Base-by-base conservation (phyloP, 2,888 invertebrate genomes). In the Muschampia staudingeri region DNA sequence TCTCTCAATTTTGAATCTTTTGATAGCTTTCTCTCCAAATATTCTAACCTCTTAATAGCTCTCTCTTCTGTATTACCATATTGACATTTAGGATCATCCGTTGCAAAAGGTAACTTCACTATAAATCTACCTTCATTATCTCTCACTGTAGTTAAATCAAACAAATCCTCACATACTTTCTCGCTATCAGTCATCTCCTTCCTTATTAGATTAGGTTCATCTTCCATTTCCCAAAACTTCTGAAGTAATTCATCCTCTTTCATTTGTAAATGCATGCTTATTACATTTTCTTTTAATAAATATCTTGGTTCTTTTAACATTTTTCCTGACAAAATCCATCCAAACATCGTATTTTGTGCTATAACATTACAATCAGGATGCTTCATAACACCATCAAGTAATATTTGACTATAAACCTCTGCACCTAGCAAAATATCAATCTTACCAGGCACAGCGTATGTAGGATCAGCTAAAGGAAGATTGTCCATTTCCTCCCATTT, bases 11-110 rank as follows among this genome's bases (percentile, higher is more conserved):
- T 19, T 7, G 25, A 6, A 48, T 81, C 25, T 40, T 30, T 76
- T 16, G 11, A 40, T 52, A 80, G 70, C 30, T 71, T 80, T n/a
- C 34, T 70, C 76, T 80, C 80, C 42, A 80, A 34, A 9, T 34
- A 16, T 16, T 76, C 1, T 1, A 70, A 76, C 61, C 76, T 70
- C 30, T 76, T 75, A 9, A 76, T 34, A 14, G 80, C 75, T 16
- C 76, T 42, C 0, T 76, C 48, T 37, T 30, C 56, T 16, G 80
- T 70, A 25, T 70, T 9, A 16, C 80, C 76, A 48, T 76, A 67
- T 16, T 69, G 34, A 70, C 76, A 42, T 7, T 42, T 3, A 42
- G 42, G 42, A 42, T 42, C 42, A 3, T 42, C 42, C 42, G 42
- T 42, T 42, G 42, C 42, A 42, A 42, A 42, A 8, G 42, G 42